A percentile compares a stretch with the other conserved stretches of the same genome.
phyloP scores from a whole-genome alignment of 2,113 vertebrate genomes.

The Eudyptes chrysolophus region DNA sequence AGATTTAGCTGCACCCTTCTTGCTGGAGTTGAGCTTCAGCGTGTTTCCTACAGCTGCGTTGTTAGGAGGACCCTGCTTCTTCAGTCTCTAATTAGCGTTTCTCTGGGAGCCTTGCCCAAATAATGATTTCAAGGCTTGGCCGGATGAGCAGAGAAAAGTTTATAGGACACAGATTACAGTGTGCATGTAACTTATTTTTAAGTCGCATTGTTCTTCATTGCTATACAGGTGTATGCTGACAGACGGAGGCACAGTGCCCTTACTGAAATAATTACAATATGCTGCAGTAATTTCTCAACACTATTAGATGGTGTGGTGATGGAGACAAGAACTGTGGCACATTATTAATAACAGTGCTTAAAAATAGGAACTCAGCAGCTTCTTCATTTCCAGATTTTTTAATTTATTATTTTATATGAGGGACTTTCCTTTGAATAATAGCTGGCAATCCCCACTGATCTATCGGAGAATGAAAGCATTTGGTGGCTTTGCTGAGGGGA shows the following conservation, averaged over 20 bases:
- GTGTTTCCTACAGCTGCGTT: background rate
- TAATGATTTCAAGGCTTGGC: background rate
- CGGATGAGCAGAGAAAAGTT: background rate
- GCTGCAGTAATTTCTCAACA: background rate
- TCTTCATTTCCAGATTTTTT: background rate
- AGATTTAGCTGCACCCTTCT: background rate
- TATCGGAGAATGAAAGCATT: background rate
- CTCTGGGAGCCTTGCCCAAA: background rate
- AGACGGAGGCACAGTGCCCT: background rate
- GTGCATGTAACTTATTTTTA: background rate
- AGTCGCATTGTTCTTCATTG: background rate
- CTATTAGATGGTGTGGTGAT: background rate
- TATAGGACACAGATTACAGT: background rate
- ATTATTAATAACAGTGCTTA: background rate
- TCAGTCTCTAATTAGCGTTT: background rate
- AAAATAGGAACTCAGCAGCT: background rate
- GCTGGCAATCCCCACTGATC: background rate
- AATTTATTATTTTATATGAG: background rate
- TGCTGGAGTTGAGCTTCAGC: background rate
- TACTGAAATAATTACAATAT: background rate
- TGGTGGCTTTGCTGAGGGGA: background rate
- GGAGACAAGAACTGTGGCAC: background rate
- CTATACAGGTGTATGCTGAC: background rate
- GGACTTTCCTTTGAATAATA: background rate
- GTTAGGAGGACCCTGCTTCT: background rate